Evolutionary conservation across 92 coral and sea anemone genomes (phyloP), one percentile per base, ranked within the genome.

Genomic region (Phenganax marumi): DNA sequence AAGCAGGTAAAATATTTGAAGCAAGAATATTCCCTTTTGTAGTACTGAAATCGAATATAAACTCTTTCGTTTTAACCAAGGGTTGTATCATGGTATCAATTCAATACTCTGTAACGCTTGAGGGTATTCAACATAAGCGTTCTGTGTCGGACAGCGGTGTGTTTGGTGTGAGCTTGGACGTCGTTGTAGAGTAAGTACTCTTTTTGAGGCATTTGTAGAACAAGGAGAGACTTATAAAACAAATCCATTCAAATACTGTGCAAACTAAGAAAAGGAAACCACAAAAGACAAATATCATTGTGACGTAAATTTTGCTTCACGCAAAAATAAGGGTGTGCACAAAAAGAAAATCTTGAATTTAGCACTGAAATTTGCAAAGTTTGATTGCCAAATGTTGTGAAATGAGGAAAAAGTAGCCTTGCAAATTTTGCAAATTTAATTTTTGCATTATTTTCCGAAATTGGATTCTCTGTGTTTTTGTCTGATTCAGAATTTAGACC

Each of bases 31-130:
- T 24, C 43, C 43, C 43, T 33, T 33, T 1, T 33, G 43, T 33
- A 33, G 5, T 33, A 1, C 2, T 33, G 43, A 33, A 33, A 33
- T 33, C 43, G 43, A 1, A 33, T 33, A 33, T 33, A 33, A 33
- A 33, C 43, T 33, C n/a, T 33, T 33, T 33, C 43, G 43, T 33
- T 33, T 33, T 33, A 33, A 33, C 43, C 43, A 33, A 95, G 98
- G 98, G 98, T 4, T 97, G 97, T 22, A 85, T 95, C 84, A 90
- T 93, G 88, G 88, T 95, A 46, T 92, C 98, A 33, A 80, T 95
- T 14, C 98, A 95, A 86, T 95, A 91, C 87, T 92, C 92, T 72
- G 86, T 87, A 47, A 89, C 97, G n/a, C 73, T 88, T 33, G 89
- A 92, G 52, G 97, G 97, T 46, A 88, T 95, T 74, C 95, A 92